phyloP scores from a whole-genome alignment of 92 coral and sea anemone genomes.

The Actinernus sp. region DNA sequence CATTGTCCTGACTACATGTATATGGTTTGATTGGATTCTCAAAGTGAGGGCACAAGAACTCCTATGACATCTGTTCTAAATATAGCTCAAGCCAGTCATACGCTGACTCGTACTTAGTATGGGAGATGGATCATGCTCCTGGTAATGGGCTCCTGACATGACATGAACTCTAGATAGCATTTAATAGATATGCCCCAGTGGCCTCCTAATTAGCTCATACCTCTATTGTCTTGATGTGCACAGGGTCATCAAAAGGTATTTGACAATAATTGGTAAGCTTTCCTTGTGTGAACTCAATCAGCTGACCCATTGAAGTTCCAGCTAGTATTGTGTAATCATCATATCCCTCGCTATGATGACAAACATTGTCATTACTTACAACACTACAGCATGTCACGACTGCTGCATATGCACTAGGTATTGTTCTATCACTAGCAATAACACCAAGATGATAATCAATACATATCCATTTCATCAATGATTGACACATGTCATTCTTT shows the following conservation, averaged over 20 bases:
- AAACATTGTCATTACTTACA: neutral
- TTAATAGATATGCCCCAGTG: no score
- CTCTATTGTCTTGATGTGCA: constrained; percentile 56
- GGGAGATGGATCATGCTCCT: no score
- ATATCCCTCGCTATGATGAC: neutral
- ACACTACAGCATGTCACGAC: constrained; percentile 41
- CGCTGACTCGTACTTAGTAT: no score
- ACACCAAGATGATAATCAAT: neutral
- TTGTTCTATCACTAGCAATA: neutral
- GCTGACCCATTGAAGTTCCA: constrained; percentile 77
- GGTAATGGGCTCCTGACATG: no score
- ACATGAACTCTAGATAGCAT: no score
- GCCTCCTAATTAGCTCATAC: no score
- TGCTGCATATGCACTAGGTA: constrained; percentile 45
- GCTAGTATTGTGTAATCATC: constrained; percentile 20
- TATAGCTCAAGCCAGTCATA: no score
- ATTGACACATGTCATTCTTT: neutral
- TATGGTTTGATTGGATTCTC: no score
- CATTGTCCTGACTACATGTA: no score
- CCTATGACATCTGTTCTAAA: no score
- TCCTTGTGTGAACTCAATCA: constrained; percentile 75
- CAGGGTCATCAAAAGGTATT: constrained; percentile 80
- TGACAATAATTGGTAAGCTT: constrained; percentile 66
- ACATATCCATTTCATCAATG: neutral
- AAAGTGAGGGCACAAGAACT: no score